phyloP scores from a whole-genome alignment of 1,140 invertebrate species.

The Teleopsis dalmanni region DNA sequence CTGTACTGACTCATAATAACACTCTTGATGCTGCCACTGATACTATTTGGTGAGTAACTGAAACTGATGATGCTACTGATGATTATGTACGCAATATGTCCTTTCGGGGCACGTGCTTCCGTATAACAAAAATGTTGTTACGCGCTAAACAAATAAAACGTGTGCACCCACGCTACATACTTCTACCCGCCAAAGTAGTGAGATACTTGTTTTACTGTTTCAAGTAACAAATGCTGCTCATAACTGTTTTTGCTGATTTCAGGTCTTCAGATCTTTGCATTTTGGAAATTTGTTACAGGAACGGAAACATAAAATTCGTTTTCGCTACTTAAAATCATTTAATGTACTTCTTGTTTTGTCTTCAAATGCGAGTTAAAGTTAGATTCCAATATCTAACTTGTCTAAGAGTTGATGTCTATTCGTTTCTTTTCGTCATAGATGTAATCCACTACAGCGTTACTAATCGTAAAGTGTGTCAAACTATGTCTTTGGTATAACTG shows the following conservation, averaged over 20 bases:
- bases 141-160: constrained; percentile 12
- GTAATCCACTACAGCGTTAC: constrained; percentile 4
- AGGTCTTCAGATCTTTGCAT: not conserved
- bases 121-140: constrained; percentile 10
- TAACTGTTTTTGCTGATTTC: not conserved
- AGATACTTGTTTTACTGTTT: not conserved
- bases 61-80: too few species aligned
- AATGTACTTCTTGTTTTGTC: not conserved
- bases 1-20: too few species aligned
- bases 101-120: constrained; percentile 9
- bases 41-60: too few species aligned
- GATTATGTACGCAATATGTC: constrained; percentile 3
- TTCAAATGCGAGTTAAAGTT: not conserved
- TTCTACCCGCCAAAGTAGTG: not conserved
- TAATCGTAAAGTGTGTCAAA: constrained; percentile 7
- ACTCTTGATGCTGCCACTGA: too few species aligned
- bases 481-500: constrained; percentile 3
- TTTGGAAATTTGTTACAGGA: not conserved
- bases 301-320: not conserved
- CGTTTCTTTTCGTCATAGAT: not conserved
- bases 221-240: constrained; percentile 2
- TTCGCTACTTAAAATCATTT: constrained; percentile 1
- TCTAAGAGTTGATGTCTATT: not conserved
- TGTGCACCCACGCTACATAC: not conserved
- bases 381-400: too few species aligned